A percentile compares a stretch with the other conserved stretches of the same genome.
Evolutionary conservation across 2,888 invertebrate species (phyloP).

Genomic region (Ophion ellenae): DNA sequence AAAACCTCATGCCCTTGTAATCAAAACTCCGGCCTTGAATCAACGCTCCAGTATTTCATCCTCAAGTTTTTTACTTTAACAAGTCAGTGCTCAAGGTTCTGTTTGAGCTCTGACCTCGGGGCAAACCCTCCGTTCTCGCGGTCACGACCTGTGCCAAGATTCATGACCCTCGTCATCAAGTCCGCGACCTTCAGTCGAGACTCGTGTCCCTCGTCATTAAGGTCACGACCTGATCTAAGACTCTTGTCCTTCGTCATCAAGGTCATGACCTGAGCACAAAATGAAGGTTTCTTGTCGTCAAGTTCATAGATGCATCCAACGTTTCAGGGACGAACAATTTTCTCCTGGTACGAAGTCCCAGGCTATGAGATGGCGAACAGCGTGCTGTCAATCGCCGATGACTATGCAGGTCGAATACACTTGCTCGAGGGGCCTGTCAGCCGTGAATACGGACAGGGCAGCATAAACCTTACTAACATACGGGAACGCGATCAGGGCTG

Average conservation of each 20-base stretch:
- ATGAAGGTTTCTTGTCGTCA: constrained; percentile 69
- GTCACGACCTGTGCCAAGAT: no score
- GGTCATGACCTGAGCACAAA: no score
- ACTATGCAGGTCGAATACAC: constrained; percentile 90
- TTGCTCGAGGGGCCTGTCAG: constrained; percentile 86
- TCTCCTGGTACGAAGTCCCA: constrained; percentile 90
- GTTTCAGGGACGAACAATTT: constrained; percentile 90
- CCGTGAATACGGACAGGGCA: constrained; percentile 87
- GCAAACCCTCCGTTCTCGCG: no score
- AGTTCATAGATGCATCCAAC: constrained; percentile 73
- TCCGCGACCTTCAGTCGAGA: no score
- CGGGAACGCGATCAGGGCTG: constrained; percentile 95
- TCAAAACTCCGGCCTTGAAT: no score
- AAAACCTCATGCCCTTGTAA: no score
- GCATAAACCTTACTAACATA: constrained; percentile 94
- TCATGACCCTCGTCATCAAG: no score
- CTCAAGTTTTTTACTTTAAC: no score
- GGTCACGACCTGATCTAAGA: background rate
- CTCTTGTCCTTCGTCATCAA: background rate
- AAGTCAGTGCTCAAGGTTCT: no score
- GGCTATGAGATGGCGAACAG: constrained; percentile 80
- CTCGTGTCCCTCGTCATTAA: constrained; percentile 4
- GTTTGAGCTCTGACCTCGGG: no score
- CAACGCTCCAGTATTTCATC: no score
- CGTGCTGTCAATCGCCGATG: constrained; percentile 88